Base-by-base conservation (phyloP, 1,140 invertebrate genomes). In the Aphaenogaster ashmeadi region DNA sequence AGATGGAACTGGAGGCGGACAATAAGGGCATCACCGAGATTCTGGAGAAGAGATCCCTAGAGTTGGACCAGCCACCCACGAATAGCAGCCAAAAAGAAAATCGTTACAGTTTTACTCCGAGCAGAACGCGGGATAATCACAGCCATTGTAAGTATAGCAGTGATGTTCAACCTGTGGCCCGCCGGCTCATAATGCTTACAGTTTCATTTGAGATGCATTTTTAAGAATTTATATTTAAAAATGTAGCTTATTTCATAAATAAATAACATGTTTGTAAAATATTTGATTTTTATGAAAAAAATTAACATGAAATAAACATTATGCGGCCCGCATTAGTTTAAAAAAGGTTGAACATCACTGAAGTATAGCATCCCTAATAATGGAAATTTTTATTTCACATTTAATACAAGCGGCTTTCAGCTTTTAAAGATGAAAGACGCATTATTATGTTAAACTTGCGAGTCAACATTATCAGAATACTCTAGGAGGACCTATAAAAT, bases 21-120 rank as follows among this genome's bases (percentile, higher is more conserved):
- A 99, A 99, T 96, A 98, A 99, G 90, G 99, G 99, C 21, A 99
- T 99, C 64, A 99, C 99, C 13, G 99, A 99, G 96, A 96, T 99
- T 50, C 94, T 99, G 86, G 99, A 99, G 95, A 99, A 99, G 95
- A 95, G 97, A n/a, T 98, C 98, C 0, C 94, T 98, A 21, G 98
- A 98, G 89, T 94, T 98, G 50, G 98, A 98, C 94, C 96, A 96
- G 75, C 97, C 96, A 56, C 92, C 95, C 4, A 95, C 95, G 21
- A 96, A 96, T 92, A 96, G 95, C 90, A 96, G 93, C 95, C 96
- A 96, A 94, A 97, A 96, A 95, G 97, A 96, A 94, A 97, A 95
- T 94, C 96, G 95, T 93, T 97, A 95, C 94, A 96, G 93, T 89
- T 95, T 96, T 86, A 91, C 94, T 47, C 67, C 89, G 2, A 95